Conservation (phyloP, 1,140 invertebrate species). For the Drosophila pallidifrons region DNA sequence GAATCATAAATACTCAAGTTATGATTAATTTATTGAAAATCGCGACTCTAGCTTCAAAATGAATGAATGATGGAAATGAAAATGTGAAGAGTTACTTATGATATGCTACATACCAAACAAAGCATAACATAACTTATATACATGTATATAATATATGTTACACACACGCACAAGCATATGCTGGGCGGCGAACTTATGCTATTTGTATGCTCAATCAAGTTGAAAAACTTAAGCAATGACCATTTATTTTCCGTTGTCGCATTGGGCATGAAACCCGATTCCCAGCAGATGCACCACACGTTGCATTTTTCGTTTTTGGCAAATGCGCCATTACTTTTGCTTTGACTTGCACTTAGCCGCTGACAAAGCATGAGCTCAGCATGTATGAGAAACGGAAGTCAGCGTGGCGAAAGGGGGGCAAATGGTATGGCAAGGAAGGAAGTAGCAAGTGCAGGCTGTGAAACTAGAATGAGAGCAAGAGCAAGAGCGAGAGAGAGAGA, state of each 20-base stretch:
- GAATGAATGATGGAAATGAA: too few relatives aligned
- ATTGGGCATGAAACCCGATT: conserved; percentile 24
- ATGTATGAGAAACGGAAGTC: neutral
- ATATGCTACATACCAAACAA: too few relatives aligned
- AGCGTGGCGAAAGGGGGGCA: neutral
- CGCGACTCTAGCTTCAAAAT: too few relatives aligned
- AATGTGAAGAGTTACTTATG: too few relatives aligned
- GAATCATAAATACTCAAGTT: too few relatives aligned
- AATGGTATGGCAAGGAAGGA: neutral
- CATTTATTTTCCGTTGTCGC: conserved; percentile 57
- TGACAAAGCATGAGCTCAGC: conserved; percentile 63
- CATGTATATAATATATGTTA: too few relatives aligned
- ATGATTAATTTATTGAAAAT: too few relatives aligned
- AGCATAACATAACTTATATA: too few relatives aligned
- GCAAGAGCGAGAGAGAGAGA: neutral
- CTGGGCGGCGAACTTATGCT: neutral
- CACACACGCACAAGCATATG: too few relatives aligned
- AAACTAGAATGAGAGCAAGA: neutral
- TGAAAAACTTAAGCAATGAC: conserved; percentile 60
- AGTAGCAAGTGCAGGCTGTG: neutral
- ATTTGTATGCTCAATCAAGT: conserved; percentile 28
- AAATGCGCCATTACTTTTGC: conserved; percentile 73
- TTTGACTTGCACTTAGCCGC: conserved; percentile 78
- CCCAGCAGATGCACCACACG: conserved; percentile 49
- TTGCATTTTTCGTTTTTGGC: conserved; percentile 50